These are phyloP conservation scores for Denticeps clupeoides DNA, from an alignment of 2,797 vertebrate species.

Conservation along the genomic window DNA sequence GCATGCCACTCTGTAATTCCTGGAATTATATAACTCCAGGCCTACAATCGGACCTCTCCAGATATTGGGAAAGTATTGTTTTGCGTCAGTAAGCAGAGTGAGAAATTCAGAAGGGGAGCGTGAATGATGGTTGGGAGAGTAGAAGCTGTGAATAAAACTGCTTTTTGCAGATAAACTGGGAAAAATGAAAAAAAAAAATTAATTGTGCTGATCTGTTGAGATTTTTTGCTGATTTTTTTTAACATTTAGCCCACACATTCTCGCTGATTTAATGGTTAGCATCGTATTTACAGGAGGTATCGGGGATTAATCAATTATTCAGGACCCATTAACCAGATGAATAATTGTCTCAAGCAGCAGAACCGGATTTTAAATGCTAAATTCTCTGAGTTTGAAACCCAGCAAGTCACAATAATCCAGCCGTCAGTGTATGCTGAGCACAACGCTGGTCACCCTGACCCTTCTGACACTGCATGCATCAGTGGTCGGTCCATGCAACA, in stretches of 20 bases:
- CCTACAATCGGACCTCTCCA: conserved; percentile 56
- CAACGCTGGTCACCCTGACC: conserved; percentile 6
- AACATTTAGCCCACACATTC: too few species aligned
- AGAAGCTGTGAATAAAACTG: conserved; percentile 5
- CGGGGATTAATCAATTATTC: too few species aligned
- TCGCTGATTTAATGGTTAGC: too few species aligned
- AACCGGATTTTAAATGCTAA: too few species aligned
- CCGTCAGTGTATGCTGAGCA: not conserved
- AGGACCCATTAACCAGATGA: too few species aligned
- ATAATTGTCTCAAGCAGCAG: too few species aligned
- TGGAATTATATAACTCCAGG: conserved; percentile 63
- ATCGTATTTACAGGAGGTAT: too few species aligned
- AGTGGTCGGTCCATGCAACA: conserved; percentile 14
- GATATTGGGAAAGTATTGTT: conserved; percentile 61
- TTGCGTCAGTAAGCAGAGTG: conserved; percentile 50
- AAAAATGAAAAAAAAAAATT: too few species aligned
- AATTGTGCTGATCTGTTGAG: too few species aligned
- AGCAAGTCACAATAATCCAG: not conserved
- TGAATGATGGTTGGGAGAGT: conserved; percentile 11
- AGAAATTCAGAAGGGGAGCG: conserved; percentile 25
- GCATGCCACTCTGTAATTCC: conserved; percentile 64
- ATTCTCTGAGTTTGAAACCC: too few species aligned
- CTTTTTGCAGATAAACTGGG: too few species aligned
- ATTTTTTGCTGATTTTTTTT: too few species aligned
- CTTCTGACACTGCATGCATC: conserved; percentile 13